phyloP scores from a whole-genome alignment of 1,140 invertebrate species.

The Procambarus clarkii region DNA sequence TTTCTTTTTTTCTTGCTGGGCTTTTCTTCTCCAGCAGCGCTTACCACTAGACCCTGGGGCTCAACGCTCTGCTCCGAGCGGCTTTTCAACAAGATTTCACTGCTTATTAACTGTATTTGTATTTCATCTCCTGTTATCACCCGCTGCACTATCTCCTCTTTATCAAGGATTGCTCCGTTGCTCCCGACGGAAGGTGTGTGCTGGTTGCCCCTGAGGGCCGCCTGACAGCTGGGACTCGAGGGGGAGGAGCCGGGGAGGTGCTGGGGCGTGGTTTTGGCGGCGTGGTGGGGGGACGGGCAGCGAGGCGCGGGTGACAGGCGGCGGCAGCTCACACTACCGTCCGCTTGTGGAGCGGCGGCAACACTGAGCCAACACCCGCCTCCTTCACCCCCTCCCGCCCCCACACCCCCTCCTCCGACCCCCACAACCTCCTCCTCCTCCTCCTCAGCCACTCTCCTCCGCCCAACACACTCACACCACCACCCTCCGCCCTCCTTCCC shows the following conservation, averaged over 20 bases:
- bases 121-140: slow-evolving; percentile 41
- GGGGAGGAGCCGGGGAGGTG: neutral
- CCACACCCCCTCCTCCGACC: neutral
- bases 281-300: neutral
- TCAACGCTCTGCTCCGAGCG: neutral
- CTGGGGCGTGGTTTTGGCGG: slow-evolving; percentile 9
- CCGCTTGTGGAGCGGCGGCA: slow-evolving; percentile 41
- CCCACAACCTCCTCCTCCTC: slow-evolving; percentile 1
- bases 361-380: slow-evolving; percentile 36
- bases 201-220: neutral
- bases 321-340: slow-evolving; percentile 27
- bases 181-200: neutral
- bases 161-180: neutral
- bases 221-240: neutral
- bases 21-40: neutral
- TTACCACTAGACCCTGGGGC: neutral
- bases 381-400: neutral
- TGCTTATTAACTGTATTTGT: slow-evolving; percentile 45
- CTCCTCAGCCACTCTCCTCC: neutral
- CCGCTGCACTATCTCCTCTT: slow-evolving; percentile 29
- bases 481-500: neutral
- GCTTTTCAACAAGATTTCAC: slow-evolving; percentile 40
- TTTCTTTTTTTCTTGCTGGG: slow-evolving; percentile 42
- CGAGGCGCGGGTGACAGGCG: neutral
- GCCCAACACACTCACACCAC: slow-evolving; percentile 29